Conservation (phyloP, 2,113 vertebrate genomes). For the Chaetodon trifascialis region DNA sequence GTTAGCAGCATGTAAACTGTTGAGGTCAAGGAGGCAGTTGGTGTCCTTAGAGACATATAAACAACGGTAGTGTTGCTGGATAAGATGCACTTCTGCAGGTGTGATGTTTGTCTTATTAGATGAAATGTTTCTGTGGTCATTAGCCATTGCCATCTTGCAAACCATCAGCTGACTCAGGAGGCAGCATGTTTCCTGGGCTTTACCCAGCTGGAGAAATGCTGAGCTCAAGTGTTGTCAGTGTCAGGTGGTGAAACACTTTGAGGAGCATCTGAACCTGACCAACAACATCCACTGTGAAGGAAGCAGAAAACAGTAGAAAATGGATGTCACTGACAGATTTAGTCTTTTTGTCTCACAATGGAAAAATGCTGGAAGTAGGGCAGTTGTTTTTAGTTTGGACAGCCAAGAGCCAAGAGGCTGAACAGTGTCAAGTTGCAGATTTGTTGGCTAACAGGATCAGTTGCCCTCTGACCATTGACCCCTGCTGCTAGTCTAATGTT, state of each 20-base stretch:
- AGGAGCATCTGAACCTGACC: too few species aligned
- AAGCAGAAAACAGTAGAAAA: neutral
- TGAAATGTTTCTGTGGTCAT: too few species aligned
- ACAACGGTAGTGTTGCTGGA: slow-evolving; percentile 9
- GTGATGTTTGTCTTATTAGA: too few species aligned
- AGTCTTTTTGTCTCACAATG: neutral
- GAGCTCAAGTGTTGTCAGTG: neutral
- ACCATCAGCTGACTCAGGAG: neutral
- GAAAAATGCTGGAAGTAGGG: slow-evolving; percentile 7
- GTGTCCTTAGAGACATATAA: neutral
- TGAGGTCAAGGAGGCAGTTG: neutral
- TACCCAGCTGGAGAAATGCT: neutral
- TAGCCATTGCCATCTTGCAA: too few species aligned
- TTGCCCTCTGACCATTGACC: slow-evolving; percentile 12
- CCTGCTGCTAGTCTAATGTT: slow-evolving; percentile 5
- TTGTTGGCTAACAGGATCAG: neutral
- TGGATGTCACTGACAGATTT: neutral
- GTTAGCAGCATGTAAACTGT: neutral
- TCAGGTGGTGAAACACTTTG: neutral
- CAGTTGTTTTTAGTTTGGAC: slow-evolving; percentile 45
- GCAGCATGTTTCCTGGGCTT: neutral
- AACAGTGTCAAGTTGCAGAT: slow-evolving; percentile 34
- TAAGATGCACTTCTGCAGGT: neutral
- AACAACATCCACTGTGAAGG: too few species aligned
- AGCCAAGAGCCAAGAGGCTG: neutral